Base-by-base conservation (phyloP, 2,797 vertebrate species). In the Ptychadena robeensis region DNA sequence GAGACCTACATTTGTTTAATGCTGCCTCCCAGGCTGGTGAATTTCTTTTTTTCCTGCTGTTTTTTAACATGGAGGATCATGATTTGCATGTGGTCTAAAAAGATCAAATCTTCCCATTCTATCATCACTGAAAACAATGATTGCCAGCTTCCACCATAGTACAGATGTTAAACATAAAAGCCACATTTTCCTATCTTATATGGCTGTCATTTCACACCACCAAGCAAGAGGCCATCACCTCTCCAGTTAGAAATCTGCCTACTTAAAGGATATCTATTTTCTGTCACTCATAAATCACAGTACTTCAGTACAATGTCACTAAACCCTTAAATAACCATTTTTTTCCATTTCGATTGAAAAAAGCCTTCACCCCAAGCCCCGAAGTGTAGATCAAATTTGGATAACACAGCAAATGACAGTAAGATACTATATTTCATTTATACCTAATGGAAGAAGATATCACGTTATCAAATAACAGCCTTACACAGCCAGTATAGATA, bases 1-100 rank as follows among this genome's bases (percentile, higher is more conserved):
- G 87, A 91, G 89, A 85, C 90, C 86, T 89, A 88, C 89, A 88
- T 92, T 91, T 92, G 89, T 91, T 91, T 91, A 90, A 92, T 90
- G 86, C 88, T 91, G 82, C 83, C 73, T 89, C 90, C 88, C 90
- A 91, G 89, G 87, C 89, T 88, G 89, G 87, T 89, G 88, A 87
- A 90, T 90, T 90, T 44, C 25, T 53, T 90, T 82, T 83, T 81
- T 82, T 57, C 77, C 77, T 82, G 85, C 79, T 85, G 78, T 74
- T 87, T 87, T 87, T 75, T 4, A 86, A 88, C 83, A 88, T 85
- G 86, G 78, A 85, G 72, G 86, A 86, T 90, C 88, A 89, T 88
- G 87, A 86, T 89, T 87, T 88, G 82, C 90, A 89, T 27, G 74
- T 89, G 89, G 82, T 85, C 83, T 68, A 86, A 85, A 87, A 88